Conservation (phyloP, 2,797 vertebrate genomes). For the Cyprinodon diabolis region DNA sequence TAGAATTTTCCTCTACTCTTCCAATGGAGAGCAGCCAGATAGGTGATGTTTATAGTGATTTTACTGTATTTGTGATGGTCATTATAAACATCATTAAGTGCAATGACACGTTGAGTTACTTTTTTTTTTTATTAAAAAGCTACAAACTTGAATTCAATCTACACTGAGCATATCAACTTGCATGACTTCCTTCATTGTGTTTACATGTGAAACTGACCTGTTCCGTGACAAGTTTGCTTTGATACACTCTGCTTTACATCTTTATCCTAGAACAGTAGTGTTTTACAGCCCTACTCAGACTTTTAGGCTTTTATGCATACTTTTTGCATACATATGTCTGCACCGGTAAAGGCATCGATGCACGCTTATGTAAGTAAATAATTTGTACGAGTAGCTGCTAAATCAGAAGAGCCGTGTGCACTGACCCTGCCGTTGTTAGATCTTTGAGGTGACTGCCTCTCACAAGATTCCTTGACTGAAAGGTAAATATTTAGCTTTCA, state of each 20-base stretch:
- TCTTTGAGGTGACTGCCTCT: constrained; percentile 22
- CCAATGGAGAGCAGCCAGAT: not conserved
- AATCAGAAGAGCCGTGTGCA: not conserved
- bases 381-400: not conserved
- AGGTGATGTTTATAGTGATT: not conserved
- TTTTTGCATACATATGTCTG: constrained; percentile 13
- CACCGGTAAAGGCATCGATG: not conserved
- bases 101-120: constrained; percentile 46
- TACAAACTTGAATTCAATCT: not conserved
- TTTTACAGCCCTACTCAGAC: constrained; percentile 15
- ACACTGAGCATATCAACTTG: constrained; percentile 31
- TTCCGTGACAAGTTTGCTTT: constrained; percentile 13
- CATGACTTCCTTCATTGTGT: constrained; percentile 1
- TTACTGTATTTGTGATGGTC: not conserved
- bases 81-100: constrained; percentile 25
- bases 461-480: constrained; percentile 23
- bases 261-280: constrained; percentile 22
- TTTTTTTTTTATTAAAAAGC: not conserved
- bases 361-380: not conserved
- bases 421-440: constrained; percentile 11
- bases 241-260: constrained; percentile 17
- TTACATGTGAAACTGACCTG: constrained; percentile 41
- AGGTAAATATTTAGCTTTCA: constrained; percentile 52
- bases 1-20: not conserved
- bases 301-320: constrained; percentile 3